A percentile compares a stretch with the other conserved stretches of the same genome.
These are phyloP conservation scores for Megaceryle alcyon DNA, from an alignment of 2,797 vertebrate species.

Conservation along the genomic window DNA sequence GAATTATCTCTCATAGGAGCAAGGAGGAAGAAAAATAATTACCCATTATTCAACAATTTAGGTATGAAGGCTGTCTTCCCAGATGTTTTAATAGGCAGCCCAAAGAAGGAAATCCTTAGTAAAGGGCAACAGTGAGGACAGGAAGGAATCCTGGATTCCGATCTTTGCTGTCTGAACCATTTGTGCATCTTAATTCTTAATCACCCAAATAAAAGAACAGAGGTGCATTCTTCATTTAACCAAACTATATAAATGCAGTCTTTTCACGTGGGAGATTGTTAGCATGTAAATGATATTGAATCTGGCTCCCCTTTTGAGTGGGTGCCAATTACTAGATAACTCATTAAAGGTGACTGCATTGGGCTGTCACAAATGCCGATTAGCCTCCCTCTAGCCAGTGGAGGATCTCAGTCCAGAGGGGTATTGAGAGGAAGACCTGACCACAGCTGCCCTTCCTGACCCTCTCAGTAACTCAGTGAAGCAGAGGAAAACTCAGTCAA, in stretches of 20 bases:
- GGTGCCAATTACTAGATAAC: neutral
- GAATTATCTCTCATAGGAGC: neutral
- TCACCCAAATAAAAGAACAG: neutral
- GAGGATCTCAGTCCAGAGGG: neutral
- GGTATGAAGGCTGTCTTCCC: neutral
- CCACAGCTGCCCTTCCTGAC: no score
- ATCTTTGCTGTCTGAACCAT: fast-evolving
- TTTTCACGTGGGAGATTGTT: neutral
- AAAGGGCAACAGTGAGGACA: neutral
- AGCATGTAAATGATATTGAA: neutral
- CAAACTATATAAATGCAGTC: neutral
- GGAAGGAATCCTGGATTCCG: neutral
- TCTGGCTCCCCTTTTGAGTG: neutral
- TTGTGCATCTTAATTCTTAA: neutral
- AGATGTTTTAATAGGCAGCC: neutral
- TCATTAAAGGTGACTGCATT: neutral
- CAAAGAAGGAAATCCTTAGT: neutral
- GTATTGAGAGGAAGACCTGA: neutral
- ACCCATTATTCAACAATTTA: neutral
- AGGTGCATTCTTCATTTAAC: fast-evolving
- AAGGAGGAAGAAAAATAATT: neutral
- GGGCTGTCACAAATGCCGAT: neutral
- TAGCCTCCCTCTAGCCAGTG: neutral
- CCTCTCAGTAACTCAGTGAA: neutral
- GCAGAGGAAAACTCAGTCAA: neutral